Conservation (phyloP, 2,113 vertebrate genomes). For the Eidolon helvum region DNA sequence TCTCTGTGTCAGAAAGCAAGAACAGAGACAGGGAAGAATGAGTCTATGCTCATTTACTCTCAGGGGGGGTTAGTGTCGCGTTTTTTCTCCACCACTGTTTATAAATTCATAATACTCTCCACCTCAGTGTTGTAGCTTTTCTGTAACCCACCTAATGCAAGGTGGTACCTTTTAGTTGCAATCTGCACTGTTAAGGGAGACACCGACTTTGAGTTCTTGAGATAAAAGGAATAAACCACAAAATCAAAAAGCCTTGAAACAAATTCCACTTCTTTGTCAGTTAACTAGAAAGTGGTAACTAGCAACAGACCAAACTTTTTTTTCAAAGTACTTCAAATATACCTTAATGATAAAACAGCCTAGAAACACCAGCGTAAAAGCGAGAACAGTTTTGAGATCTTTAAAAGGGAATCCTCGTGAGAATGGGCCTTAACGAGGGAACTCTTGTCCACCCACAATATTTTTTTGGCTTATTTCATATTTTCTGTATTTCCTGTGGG, state of each 20-base stretch:
- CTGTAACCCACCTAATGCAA: neutral
- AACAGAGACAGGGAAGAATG: neutral
- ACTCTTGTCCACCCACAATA: neutral
- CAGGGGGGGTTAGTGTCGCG: too few relatives aligned
- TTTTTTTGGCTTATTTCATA: neutral
- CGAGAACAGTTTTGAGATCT: neutral
- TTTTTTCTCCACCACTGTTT: neutral
- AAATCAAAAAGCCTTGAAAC: constrained; percentile 7
- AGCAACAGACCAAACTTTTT: neutral
- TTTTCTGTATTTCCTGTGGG: neutral
- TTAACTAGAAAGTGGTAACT: neutral
- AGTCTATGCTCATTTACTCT: neutral
- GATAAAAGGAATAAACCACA: neutral
- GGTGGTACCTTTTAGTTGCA: neutral
- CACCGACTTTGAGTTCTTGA: neutral
- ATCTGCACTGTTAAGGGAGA: neutral
- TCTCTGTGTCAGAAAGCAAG: neutral
- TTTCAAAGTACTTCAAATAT: neutral
- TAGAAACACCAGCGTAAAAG: neutral
- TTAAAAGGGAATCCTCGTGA: neutral
- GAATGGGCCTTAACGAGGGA: neutral
- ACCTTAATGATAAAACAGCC: neutral
- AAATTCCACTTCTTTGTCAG: neutral
- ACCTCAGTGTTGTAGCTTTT: neutral
- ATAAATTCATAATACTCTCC: neutral